A percentile compares a stretch with the other conserved stretches of the same genome.
Conservation (phyloP, 2,797 vertebrate species). For the Sebastes variabilis region DNA sequence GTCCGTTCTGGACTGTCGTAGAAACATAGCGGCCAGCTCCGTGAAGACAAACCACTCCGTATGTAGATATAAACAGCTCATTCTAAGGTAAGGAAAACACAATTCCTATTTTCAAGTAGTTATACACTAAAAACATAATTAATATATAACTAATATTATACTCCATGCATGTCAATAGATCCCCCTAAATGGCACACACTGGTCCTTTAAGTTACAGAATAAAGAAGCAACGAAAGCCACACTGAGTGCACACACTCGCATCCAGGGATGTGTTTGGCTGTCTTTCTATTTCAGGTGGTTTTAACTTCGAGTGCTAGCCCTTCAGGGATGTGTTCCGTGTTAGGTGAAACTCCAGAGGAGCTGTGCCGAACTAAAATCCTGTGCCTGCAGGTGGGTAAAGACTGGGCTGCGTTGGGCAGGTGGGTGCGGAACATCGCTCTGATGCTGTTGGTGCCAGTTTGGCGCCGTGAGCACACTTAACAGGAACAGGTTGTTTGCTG, state of each 20-base stretch:
- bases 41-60: no score
- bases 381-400: conserved; percentile 1
- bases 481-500: conserved; percentile 25
- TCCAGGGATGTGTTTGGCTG: background rate
- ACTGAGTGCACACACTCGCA: no score
- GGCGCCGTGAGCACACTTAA: background rate
- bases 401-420: background rate
- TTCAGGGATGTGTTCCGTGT: background rate
- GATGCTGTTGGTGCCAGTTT: conserved; percentile 11
- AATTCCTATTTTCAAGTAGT: no score
- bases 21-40: no score
- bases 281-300: background rate
- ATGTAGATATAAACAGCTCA: no score
- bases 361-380: background rate
- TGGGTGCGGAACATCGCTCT: background rate
- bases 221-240: background rate
- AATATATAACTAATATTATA: no score
- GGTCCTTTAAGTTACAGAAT: no score
- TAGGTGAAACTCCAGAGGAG: background rate
- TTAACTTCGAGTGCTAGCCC: background rate
- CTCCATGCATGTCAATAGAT: no score
- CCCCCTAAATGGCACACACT: no score
- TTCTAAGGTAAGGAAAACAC: no score
- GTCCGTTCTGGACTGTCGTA: no score
- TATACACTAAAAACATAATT: no score